These are phyloP conservation scores for Enteromius anoplus DNA, from an alignment of 2,797 vertebrate species.

Conservation along the genomic window DNA sequence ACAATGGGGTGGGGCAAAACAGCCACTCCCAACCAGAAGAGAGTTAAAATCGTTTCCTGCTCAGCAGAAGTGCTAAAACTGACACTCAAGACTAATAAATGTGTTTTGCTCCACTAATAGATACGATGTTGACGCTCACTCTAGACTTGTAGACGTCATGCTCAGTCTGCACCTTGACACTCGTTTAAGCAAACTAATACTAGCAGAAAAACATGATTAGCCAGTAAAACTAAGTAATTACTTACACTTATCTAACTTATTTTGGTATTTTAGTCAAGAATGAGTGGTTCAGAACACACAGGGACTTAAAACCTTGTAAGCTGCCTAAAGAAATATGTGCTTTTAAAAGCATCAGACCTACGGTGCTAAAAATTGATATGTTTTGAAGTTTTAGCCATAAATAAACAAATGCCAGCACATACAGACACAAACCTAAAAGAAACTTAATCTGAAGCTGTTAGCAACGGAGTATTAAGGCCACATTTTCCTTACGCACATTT, in stretches of 20 bases:
- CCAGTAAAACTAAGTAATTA: not conserved
- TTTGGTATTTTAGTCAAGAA: not conserved
- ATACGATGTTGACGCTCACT: not conserved
- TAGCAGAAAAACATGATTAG: not conserved
- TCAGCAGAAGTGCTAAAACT: not conserved
- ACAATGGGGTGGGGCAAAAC: constrained; percentile 28
- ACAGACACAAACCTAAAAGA: not conserved
- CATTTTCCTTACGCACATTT: not conserved
- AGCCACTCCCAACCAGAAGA: constrained; percentile 44
- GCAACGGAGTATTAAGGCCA: not conserved
- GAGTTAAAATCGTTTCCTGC: not conserved
- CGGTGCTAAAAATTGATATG: not conserved
- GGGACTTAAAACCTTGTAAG: not conserved
- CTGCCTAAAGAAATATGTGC: not conserved
- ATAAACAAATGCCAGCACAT: not conserved
- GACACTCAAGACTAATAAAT: not conserved
- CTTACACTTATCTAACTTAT: not conserved
- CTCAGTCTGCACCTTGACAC: not conserved
- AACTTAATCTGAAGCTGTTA: not conserved
- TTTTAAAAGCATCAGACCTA: not conserved
- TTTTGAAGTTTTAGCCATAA: not conserved
- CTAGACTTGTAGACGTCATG: not conserved
- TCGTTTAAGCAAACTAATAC: too few species aligned
- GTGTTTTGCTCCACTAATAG: not conserved
- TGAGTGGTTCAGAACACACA: not conserved